Conservation (phyloP, 2,797 vertebrate genomes). For the Ispidina lecontei region DNA sequence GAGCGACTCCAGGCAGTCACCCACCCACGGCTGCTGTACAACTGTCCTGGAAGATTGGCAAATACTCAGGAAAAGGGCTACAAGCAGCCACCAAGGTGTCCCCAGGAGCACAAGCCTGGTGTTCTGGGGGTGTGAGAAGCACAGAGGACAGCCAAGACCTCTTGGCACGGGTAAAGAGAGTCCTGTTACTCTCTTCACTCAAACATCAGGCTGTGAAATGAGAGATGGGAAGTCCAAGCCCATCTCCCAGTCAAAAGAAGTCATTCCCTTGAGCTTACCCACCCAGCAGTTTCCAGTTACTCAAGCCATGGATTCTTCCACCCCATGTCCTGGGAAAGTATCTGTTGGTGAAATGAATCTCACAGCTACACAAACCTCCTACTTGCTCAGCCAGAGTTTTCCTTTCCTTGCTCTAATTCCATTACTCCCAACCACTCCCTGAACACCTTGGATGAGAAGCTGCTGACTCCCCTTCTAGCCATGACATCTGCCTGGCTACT, state of each 20-base stretch:
- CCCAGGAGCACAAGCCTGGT: not conserved
- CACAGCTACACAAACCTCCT: not conserved
- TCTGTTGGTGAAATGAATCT: not conserved
- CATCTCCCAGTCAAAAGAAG: not conserved
- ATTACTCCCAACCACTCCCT: not conserved
- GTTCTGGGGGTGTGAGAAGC: slow-evolving; percentile 1
- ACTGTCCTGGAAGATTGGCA: not conserved
- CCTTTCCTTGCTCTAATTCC: not conserved
- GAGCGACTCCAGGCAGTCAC: not conserved
- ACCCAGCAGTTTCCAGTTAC: not conserved
- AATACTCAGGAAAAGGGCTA: not conserved
- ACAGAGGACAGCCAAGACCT: not conserved
- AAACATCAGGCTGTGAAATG: not conserved
- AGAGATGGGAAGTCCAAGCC: not conserved
- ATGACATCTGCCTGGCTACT: not conserved
- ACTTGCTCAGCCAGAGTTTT: not conserved
- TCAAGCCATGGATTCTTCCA: not conserved
- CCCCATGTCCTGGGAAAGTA: not conserved
- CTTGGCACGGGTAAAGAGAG: not conserved
- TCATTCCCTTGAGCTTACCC: not conserved
- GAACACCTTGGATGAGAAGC: not conserved
- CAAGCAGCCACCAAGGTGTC: not conserved
- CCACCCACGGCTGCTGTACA: not conserved
- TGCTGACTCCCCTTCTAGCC: not conserved
- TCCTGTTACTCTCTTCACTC: not conserved